phyloP scores from a whole-genome alignment of 1,140 invertebrate genomes.

The Neelides sp. region DNA sequence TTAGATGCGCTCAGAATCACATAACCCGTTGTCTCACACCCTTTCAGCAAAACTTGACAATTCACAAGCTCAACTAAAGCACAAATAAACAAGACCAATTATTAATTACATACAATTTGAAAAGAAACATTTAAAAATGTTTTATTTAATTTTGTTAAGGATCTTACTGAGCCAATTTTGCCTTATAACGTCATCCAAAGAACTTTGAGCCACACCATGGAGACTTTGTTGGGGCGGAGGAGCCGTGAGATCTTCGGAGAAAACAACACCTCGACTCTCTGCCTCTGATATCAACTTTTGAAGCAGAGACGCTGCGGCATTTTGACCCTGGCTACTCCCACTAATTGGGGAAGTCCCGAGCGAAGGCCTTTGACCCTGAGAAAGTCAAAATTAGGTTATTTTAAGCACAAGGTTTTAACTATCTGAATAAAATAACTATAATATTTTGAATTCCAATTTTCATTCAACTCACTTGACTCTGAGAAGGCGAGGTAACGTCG shows the following conservation, averaged over 20 bases:
- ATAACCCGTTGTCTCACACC: slow-evolving; percentile 90
- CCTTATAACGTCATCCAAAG: slow-evolving; percentile 71
- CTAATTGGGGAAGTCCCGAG: slow-evolving; percentile 45
- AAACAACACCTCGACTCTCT: slow-evolving; percentile 84
- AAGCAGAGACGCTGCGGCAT: slow-evolving; percentile 60
- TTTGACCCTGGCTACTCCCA: slow-evolving; percentile 47
- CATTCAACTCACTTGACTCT: slow-evolving; percentile 36
- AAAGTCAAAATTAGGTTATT: slow-evolving; percentile 8
- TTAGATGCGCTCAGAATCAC: slow-evolving; percentile 92
- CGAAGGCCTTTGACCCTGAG: slow-evolving; percentile 27
- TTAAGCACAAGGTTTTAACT: not conserved
- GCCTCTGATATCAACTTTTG: slow-evolving; percentile 86
- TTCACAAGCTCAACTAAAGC: slow-evolving; percentile 77
- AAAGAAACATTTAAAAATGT: slow-evolving; percentile 20
- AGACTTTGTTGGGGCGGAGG: slow-evolving; percentile 58
- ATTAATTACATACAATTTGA: not conserved
- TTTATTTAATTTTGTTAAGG: not conserved
- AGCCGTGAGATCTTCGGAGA: slow-evolving; percentile 72
- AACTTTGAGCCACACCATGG: slow-evolving; percentile 71
- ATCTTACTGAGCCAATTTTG: slow-evolving; percentile 85
- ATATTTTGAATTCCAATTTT: not conserved
- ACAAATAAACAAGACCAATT: not conserved
- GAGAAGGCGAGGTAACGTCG: slow-evolving; percentile 29
- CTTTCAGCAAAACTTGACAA: slow-evolving; percentile 88
- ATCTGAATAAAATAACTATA: not conserved